phyloP scores from a whole-genome alignment of 1,140 invertebrate genomes.

The Linepithema humile region DNA sequence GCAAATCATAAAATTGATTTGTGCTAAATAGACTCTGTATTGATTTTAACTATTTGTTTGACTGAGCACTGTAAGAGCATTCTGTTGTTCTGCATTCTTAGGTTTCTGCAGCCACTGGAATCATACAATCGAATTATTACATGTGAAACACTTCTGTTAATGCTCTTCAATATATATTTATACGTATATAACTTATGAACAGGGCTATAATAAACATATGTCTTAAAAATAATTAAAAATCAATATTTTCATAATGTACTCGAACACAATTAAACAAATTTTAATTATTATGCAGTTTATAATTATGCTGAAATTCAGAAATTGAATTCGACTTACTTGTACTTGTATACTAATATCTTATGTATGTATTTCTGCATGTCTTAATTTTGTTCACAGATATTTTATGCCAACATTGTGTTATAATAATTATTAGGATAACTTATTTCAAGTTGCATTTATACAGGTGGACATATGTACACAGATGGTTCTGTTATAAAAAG shows the following conservation, averaged over 20 bases:
- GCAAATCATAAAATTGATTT: neutral
- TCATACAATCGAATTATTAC: neutral
- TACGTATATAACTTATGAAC: too few relatives aligned
- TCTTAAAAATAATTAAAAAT: too few relatives aligned
- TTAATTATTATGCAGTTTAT: neutral
- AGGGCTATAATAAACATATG: too few relatives aligned
- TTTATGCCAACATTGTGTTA: neutral
- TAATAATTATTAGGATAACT: conserved; percentile 9
- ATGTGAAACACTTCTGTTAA: neutral
- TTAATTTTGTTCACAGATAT: conserved; percentile 5
- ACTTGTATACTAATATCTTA: neutral
- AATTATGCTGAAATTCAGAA: neutral
- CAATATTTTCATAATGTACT: neutral
- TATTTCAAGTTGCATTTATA: conserved; percentile 9
- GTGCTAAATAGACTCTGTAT: neutral
- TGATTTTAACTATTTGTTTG: neutral
- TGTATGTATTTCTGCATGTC: neutral
- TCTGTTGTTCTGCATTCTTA: neutral
- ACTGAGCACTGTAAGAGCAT: neutral
- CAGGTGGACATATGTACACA: conserved; percentile 36
- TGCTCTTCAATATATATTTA: too few relatives aligned
- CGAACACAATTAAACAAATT: neutral
- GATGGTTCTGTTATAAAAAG: conserved; percentile 6
- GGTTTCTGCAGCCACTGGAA: neutral
- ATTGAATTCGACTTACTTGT: neutral